Conservation (phyloP, 2,797 vertebrate genomes). For the Eulemur albifrons region DNA sequence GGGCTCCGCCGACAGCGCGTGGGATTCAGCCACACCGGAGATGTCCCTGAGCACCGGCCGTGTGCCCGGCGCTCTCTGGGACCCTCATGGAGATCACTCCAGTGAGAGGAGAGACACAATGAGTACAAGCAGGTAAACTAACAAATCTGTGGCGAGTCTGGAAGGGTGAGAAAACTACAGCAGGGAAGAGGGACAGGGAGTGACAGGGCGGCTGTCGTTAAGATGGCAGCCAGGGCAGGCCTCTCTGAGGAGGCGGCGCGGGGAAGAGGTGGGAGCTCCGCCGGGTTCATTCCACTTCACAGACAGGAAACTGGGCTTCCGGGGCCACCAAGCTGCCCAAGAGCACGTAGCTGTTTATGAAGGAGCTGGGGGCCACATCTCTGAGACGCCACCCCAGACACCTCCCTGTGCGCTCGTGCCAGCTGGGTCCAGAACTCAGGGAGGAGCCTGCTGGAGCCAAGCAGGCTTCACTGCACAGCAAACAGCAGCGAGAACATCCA, state of each 20-base stretch:
- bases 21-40: background rate
- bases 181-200: background rate
- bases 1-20: fast-evolving
- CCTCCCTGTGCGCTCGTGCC: background rate
- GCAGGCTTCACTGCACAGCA: background rate
- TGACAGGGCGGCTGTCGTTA: background rate
- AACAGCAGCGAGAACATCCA: too few species aligned
- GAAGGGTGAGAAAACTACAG: background rate
- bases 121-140: background rate
- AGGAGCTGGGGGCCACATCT: background rate
- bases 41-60: too few species aligned
- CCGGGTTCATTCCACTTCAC: background rate
- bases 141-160: too few species aligned
- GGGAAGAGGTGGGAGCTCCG: too few species aligned
- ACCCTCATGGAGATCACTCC: background rate
- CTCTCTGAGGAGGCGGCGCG: background rate
- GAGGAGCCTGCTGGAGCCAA: background rate
- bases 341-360: too few species aligned
- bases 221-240: background rate
- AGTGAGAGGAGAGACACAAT: background rate
- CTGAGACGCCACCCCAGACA: background rate
- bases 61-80: background rate
- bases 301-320: background rate
- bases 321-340: background rate
- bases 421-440: background rate